Evolutionary conservation across 53 echinoderm and acorn worm species (phyloP).

Genomic region (Luidia sarsii): DNA sequence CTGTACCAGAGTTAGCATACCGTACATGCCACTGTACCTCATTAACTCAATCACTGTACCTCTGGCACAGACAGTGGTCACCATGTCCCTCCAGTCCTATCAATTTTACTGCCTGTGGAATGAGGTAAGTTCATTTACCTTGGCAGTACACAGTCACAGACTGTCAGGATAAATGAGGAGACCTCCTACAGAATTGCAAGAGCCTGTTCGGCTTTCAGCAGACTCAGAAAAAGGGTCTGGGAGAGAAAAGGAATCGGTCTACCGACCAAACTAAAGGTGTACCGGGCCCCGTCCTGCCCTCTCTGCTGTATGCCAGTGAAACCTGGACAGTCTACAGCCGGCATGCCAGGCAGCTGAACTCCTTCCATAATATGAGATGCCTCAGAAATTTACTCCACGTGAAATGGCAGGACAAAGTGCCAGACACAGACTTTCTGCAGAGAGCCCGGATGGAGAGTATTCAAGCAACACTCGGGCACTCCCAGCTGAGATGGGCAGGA

Average conservation of each 20-base stretch:
- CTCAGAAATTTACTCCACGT: slow-evolving; percentile 32
- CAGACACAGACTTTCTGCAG: slow-evolving; percentile 41
- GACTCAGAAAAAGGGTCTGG: slow-evolving; percentile 44
- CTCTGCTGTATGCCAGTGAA: slow-evolving; percentile 29
- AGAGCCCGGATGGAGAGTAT: slow-evolving; percentile 8
- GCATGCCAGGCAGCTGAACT: slow-evolving; percentile 33
- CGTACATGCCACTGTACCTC: too few species aligned
- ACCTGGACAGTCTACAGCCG: slow-evolving; percentile 25
- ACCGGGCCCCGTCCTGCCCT: slow-evolving; percentile 23
- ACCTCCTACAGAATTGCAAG: too few species aligned
- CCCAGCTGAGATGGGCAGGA: slow-evolving; percentile 11
- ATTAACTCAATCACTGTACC: too few species aligned
- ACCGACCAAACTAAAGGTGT: slow-evolving; percentile 30
- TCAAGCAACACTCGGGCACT: background rate
- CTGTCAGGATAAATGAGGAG: too few species aligned
- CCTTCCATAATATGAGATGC: slow-evolving; percentile 6
- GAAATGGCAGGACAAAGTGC: slow-evolving; percentile 44
- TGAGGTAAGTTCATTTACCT: too few species aligned
- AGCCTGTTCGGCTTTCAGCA: too few species aligned
- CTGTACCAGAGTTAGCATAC: too few species aligned
- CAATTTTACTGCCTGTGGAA: too few species aligned
- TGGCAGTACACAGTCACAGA: too few species aligned
- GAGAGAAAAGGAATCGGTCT: slow-evolving; percentile 33
- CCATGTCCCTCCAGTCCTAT: too few species aligned
- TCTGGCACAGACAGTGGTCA: too few species aligned